phyloP scores from a whole-genome alignment of 1,140 invertebrate genomes.

The Euborellia annulipes region DNA sequence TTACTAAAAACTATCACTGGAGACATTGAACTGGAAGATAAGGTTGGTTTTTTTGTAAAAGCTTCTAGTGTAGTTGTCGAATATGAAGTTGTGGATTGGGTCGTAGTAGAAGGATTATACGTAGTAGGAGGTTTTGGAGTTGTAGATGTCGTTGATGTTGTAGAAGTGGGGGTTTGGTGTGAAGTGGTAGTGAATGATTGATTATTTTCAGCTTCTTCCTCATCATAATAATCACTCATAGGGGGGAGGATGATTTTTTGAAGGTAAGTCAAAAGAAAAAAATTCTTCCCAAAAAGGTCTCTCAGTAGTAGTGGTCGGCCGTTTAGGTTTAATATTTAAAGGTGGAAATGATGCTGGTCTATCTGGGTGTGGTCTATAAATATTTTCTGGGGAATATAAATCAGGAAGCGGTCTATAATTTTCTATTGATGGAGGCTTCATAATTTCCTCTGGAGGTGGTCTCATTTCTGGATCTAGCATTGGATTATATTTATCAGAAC shows the following conservation, averaged over 20 bases:
- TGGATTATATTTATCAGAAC: too few species aligned
- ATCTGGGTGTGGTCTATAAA: too few species aligned
- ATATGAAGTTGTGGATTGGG: conserved; percentile 1
- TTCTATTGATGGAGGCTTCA: background rate
- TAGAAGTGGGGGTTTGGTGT: background rate
- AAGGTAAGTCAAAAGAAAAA: background rate
- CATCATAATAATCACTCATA: background rate
- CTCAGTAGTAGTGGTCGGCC: background rate
- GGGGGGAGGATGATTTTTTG: too few species aligned
- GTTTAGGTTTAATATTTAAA: background rate
- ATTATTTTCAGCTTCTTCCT: background rate
- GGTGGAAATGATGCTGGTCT: too few species aligned
- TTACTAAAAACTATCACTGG: background rate
- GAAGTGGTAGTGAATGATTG: background rate
- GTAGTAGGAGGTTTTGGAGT: conserved; percentile 3
- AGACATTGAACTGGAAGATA: background rate
- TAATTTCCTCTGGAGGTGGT: conserved; percentile 7
- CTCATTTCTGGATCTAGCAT: conserved; percentile 12
- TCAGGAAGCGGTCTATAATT: too few species aligned
- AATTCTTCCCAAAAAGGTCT: background rate
- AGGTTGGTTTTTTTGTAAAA: conserved; percentile 3
- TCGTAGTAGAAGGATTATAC: too few species aligned
- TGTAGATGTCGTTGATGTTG: conserved; percentile 2
- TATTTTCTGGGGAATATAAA: too few species aligned
- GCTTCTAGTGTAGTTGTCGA: conserved; percentile 1